Base-by-base conservation (phyloP, 1,140 invertebrate species). In the Heliothis subflexa region DNA sequence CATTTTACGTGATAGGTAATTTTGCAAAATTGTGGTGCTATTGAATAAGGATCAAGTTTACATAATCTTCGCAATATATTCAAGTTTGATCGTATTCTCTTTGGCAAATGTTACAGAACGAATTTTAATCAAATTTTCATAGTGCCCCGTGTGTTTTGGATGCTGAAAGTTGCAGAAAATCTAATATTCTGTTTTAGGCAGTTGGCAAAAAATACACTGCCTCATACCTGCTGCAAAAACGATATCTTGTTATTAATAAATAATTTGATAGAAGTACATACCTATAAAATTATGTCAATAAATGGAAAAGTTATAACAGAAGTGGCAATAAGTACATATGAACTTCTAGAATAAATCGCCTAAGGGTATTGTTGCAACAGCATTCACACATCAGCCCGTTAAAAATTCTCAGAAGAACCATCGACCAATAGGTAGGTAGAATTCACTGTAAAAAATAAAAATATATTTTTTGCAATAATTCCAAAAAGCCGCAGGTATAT, bases 401-500 rank as follows among this genome's bases (percentile, higher is more conserved):
- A 33, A 33, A 28, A 33, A 33, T 33, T 16, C 33, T 45, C 4
- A n/a, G 14, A 40, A 40, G 2, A 16, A 45, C 14, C 13, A 4
- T 9, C n/a, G n/a, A n/a, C n/a, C n/a, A n/a, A n/a, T n/a, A n/a
- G n/a, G n/a, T n/a, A n/a, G 11, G 10, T 16, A 62, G 12, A 10
- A 10, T 40, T 40, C 14, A 40, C 16, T 28, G 1, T 49, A 49
- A 1, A 21, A 18, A 49, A 64, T 13, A 50, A 25, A 68, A 50
- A 68, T 50, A 28, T 68, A n/a, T n/a, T 73, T 59, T 40, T 47
- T 61, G 16, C 40, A 73, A 40, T 73, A 21, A 73, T 25, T 49
- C 16, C 16, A 49, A 61, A 73, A 73, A 14, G 47, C 52, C 55
- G 71, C 71, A 59, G 71, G 54, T 59, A 73, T 59, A 57, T 73